Evolutionary conservation across 2,113 vertebrate genomes (phyloP), one percentile per base, ranked within the genome.

Genomic region (Perccottus glenii): DNA sequence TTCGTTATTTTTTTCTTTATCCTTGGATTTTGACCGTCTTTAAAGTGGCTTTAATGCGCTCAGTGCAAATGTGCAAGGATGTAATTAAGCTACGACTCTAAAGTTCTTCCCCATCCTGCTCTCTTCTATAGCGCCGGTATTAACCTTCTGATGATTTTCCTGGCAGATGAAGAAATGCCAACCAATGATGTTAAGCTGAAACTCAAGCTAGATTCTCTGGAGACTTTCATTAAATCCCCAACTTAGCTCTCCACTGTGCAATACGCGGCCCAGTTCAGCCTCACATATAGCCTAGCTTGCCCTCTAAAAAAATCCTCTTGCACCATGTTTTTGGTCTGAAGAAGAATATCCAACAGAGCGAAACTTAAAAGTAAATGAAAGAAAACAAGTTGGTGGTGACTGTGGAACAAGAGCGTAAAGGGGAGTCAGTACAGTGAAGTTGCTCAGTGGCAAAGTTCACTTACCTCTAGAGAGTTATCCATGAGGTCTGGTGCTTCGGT

Each of bases 131-230:
- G 72, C 58, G 74, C 64, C 58, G 49, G 74, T 64, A 80, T 91
- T 85, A 88, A 89, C 87, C 89, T 82, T 72, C 73, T 72, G 65
- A 75, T 61, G 55, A 60, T 79, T 88, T 88, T 55, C 63, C 60
- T 33, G 67, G 69, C 70, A 83, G 84, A 89, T 91, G 80, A 86
- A 87, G 80, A 83, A 79, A 90, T 85, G 83, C 67, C 60, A 63
- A 70, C 73, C 56, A 78, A 74, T 79, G 75, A 68, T 84, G 81
- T 85, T 88, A 87, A 91, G 87, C 83, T 85, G 71, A 71, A 81
- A 78, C 74, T 86, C 63, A 68, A 85, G 77, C 82, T 68, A 27
- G 60, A 77, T 61, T 68, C 89, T 80, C 83, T 12, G 49, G 86
- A 85, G 86, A 60, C 76, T 55, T 14, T 42, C 67, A 71, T 89